Evolutionary conservation across 1,140 invertebrate genomes (phyloP).

Genomic region (Centruroides vittatus): DNA sequence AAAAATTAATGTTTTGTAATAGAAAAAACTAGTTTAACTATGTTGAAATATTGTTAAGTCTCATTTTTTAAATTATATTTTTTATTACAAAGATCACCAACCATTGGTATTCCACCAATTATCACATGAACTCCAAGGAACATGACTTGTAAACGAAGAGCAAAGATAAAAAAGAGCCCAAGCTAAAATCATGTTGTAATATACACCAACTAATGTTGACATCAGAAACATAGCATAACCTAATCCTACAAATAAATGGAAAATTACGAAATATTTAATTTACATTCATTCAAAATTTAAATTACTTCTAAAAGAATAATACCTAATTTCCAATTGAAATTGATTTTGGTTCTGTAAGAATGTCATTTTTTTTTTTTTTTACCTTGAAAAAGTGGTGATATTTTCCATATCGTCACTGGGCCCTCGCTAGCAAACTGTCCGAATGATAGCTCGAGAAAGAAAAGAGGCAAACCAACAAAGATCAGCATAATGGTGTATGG

Average conservation of each 20-base stretch:
- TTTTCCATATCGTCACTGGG: constrained; percentile 40
- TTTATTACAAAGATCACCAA: neutral
- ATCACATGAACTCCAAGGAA: constrained; percentile 34
- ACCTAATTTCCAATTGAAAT: no score
- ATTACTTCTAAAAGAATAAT: no score
- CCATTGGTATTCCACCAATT: constrained; percentile 33
- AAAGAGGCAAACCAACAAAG: constrained; percentile 81
- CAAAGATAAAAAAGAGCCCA: constrained; percentile 40
- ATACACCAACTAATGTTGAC: constrained; percentile 33
- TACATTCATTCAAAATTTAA: no score
- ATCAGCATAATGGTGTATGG: constrained; percentile 88
- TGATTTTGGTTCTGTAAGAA: no score
- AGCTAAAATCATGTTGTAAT: constrained; percentile 43
- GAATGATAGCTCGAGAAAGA: constrained; percentile 52
- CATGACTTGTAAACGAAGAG: constrained; percentile 26
- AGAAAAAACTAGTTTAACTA: no score
- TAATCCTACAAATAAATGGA: constrained; percentile 13
- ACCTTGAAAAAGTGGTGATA: constrained; percentile 44
- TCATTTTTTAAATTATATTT: no score
- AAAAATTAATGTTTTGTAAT: no score
- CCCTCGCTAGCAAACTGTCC: constrained; percentile 39
- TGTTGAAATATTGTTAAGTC: no score
- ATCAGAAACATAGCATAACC: constrained; percentile 27
- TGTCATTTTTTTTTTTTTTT: neutral
- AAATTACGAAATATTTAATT: neutral